Evolutionary conservation across 1,140 invertebrate species (phyloP).

Genomic region (Myzus persicae): DNA sequence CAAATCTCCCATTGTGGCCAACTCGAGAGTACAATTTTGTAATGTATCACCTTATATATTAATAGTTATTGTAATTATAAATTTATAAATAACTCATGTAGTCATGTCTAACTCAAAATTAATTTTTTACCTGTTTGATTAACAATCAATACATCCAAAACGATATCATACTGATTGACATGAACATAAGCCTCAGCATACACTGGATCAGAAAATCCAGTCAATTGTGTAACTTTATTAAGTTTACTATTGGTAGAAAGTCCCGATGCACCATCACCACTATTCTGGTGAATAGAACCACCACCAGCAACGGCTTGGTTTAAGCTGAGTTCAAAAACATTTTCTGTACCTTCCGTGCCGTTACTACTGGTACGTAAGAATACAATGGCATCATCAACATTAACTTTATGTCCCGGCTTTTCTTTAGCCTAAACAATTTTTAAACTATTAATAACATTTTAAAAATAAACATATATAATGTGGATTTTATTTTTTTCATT

Average conservation of each 20-base stretch:
- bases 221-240: constrained; percentile 95
- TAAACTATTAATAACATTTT: not conserved
- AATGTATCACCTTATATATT: constrained; percentile 80
- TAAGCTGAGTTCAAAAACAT: constrained; percentile 95
- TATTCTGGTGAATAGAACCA: constrained; percentile 53
- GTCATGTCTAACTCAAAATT: not conserved
- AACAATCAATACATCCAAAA: constrained; percentile 95
- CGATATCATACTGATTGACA: constrained; percentile 99
- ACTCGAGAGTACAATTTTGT: constrained; percentile 96
- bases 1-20: constrained; percentile 96
- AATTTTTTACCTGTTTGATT: constrained; percentile 85
- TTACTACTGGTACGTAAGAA: constrained; percentile 81
- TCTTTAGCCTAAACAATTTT: constrained; percentile 69
- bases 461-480: too few species aligned
- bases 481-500: not conserved
- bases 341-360: constrained; percentile 71
- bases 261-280: constrained; percentile 53
- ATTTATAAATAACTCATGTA: constrained; percentile 58
- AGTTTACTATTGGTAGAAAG: constrained; percentile 70
- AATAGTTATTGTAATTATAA: constrained; percentile 58
- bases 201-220: constrained; percentile 99
- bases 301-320: constrained; percentile 85
- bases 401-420: constrained; percentile 76
- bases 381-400: constrained; percentile 86
- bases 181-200: constrained; percentile 99